Conservation (phyloP, 2,113 vertebrate genomes). For the Corythornis cristatus region DNA sequence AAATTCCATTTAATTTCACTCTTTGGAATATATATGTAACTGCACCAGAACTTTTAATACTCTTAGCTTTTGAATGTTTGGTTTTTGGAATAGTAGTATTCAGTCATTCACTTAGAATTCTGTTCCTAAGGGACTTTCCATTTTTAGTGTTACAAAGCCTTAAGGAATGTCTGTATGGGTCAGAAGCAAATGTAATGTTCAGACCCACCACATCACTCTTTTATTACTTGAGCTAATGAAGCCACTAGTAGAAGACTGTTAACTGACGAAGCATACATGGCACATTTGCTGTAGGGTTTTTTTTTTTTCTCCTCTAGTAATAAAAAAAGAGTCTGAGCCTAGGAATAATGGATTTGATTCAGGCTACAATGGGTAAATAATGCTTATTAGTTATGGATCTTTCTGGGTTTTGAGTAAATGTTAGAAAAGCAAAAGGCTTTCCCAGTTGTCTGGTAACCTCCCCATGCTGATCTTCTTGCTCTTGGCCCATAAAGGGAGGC, state of each 20-base stretch:
- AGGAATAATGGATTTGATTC: not conserved
- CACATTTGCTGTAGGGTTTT: not conserved
- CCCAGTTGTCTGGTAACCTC: not conserved
- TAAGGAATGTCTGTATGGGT: not conserved
- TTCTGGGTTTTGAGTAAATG: not conserved
- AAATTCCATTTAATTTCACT: not conserved
- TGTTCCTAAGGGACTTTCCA: not conserved
- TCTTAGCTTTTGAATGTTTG: not conserved
- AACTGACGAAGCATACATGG: not conserved
- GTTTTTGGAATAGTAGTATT: not conserved
- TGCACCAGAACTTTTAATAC: not conserved
- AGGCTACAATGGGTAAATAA: fast-evolving
- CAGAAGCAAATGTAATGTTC: not conserved
- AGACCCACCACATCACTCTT: not conserved
- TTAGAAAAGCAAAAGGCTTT: not conserved
- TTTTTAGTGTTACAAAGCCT: not conserved
- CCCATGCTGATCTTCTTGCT: not conserved
- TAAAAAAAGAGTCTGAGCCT: not conserved
- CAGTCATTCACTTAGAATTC: not conserved
- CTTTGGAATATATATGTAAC: not conserved
- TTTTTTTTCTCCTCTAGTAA: not conserved
- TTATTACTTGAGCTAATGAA: not conserved
- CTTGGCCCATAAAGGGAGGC: not conserved
- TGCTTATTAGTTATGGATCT: not conserved
- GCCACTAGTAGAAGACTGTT: not conserved